A percentile compares a stretch with the other conserved stretches of the same genome.
Conservation (phyloP, 2,113 vertebrate genomes). For the Scomber scombrus region DNA sequence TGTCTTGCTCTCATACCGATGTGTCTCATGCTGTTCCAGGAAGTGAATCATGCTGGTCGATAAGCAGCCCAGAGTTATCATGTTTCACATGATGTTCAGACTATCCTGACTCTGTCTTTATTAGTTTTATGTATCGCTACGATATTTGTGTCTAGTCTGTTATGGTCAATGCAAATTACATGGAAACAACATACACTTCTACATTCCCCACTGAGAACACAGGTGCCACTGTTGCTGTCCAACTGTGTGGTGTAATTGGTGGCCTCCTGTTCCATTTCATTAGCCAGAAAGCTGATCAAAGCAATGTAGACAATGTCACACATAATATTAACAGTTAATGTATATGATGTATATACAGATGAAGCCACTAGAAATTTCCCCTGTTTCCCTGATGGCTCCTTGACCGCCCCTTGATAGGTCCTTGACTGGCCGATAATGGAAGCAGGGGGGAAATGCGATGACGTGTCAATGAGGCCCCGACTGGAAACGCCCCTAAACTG, state of each 20-base stretch:
- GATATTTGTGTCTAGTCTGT: slow-evolving; percentile 9
- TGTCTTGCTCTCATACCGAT: slow-evolving; percentile 22
- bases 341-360: too few species aligned
- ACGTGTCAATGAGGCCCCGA: too few species aligned
- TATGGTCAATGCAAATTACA: background rate
- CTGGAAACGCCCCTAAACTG: too few species aligned
- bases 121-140: slow-evolving; percentile 31
- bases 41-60: slow-evolving; percentile 53
- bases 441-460: too few species aligned
- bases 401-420: too few species aligned
- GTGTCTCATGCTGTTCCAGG: slow-evolving; percentile 61
- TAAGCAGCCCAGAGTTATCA: slow-evolving; percentile 54
- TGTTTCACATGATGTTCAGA: slow-evolving; percentile 51
- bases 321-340: background rate
- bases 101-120: slow-evolving; percentile 9
- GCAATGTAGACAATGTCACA: slow-evolving; percentile 47
- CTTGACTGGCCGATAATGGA: too few species aligned
- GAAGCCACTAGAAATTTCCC: too few species aligned
- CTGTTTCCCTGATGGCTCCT: too few species aligned
- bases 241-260: slow-evolving; percentile 57
- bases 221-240: slow-evolving; percentile 48
- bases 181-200: background rate
- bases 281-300: slow-evolving; percentile 50
- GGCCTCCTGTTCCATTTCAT: slow-evolving; percentile 57
- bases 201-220: slow-evolving; percentile 36